Evolutionary conservation across 2,113 vertebrate species (phyloP).

Genomic region (Stercorarius parasiticus): DNA sequence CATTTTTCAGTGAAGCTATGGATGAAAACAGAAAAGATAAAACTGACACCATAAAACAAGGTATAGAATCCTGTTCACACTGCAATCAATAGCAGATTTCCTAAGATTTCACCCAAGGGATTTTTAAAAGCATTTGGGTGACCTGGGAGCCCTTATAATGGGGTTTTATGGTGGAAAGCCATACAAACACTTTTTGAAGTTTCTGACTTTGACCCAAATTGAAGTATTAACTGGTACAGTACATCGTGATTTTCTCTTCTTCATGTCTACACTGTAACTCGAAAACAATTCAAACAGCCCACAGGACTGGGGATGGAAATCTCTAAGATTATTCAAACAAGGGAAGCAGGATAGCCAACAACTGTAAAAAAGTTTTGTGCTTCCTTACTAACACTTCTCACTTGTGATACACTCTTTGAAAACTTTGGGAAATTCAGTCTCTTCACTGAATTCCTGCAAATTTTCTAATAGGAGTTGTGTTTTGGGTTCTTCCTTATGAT

Average conservation of each 20-base stretch:
- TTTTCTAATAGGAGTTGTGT: neutral
- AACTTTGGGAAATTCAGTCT: neutral
- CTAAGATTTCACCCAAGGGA: neutral
- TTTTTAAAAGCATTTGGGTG: slow-evolving; percentile 32
- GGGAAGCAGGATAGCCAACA: neutral
- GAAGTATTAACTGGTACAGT: neutral
- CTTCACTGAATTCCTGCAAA: neutral
- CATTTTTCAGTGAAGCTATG: slow-evolving; percentile 6
- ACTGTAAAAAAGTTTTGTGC: neutral
- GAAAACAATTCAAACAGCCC: neutral
- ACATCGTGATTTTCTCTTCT: neutral
- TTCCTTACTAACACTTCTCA: neutral
- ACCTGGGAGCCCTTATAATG: neutral
- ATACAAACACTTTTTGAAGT: neutral
- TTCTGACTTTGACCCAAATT: neutral
- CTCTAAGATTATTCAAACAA: neutral
- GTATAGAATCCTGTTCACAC: neutral
- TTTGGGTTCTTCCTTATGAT: neutral
- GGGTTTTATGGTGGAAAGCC: neutral
- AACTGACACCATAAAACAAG: neutral
- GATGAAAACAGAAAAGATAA: slow-evolving; percentile 14
- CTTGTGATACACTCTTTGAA: neutral
- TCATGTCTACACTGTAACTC: neutral
- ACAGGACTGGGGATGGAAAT: neutral
- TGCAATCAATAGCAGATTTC: neutral